Evolutionary conservation across 2,113 vertebrate genomes (phyloP).

Genomic region (Corythaeola cristata): DNA sequence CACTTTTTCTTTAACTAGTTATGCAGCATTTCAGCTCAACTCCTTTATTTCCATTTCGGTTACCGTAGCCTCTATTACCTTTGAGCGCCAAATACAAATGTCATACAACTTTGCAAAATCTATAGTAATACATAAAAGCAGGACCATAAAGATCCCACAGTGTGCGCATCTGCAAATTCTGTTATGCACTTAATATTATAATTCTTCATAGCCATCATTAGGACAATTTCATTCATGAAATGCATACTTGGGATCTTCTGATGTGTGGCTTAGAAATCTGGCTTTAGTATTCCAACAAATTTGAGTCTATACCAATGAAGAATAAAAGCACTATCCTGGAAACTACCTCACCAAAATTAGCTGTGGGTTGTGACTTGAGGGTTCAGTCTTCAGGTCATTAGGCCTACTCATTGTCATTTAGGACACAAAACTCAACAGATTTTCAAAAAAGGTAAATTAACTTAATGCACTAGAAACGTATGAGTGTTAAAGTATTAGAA

Average conservation of each 20-base stretch:
- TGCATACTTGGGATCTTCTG: background rate
- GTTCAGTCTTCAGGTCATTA: background rate
- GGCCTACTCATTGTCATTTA: background rate
- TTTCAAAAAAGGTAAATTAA: background rate
- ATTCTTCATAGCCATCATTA: background rate
- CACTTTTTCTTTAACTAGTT: background rate
- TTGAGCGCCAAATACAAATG: background rate
- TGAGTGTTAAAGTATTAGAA: background rate
- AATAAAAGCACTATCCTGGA: background rate
- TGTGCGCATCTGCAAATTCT: background rate
- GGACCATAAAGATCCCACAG: background rate
- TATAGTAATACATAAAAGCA: background rate
- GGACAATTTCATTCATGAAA: background rate
- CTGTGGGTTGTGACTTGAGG: background rate
- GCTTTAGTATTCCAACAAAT: background rate
- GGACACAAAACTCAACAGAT: background rate
- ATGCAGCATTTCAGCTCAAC: background rate
- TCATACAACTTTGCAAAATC: background rate
- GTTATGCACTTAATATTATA: background rate
- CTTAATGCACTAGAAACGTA: background rate
- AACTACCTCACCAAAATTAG: background rate
- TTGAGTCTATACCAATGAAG: background rate
- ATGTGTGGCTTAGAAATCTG: fast-evolving
- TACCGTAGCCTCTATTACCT: background rate
- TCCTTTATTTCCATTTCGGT: background rate